Evolutionary conservation across 2,888 invertebrate genomes (phyloP).

Genomic region (Cataglyphis albicans): DNA sequence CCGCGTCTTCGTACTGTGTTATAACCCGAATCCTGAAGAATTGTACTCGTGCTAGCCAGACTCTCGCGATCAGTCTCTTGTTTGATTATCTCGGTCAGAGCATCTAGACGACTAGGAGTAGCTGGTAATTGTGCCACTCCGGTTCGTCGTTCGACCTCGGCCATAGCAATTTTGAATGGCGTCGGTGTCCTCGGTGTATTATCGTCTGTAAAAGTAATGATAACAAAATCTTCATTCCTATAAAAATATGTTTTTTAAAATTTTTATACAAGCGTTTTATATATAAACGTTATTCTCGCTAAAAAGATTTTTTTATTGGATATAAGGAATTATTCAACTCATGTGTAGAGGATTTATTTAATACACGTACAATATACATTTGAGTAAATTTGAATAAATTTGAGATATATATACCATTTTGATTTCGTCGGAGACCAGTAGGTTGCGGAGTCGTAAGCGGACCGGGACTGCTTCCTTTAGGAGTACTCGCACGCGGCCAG

Average conservation of each 20-base stretch:
- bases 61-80: conserved; percentile 91
- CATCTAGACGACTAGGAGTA: conserved; percentile 92
- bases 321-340: conserved; percentile 1
- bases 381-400: background rate
- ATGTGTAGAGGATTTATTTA: background rate
- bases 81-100: conserved; percentile 95
- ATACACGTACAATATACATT: background rate
- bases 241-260: background rate
- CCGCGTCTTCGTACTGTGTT: conserved; percentile 87
- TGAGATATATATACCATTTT: conserved; percentile 71
- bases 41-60: conserved; percentile 80
- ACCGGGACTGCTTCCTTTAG: conserved; percentile 83
- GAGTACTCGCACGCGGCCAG: conserved; percentile 85
- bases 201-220: conserved; percentile 73
- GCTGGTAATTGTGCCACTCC: conserved; percentile 89
- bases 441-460: conserved; percentile 85
- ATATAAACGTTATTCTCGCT: background rate
- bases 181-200: conserved; percentile 93
- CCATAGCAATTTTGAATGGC: conserved; percentile 97
- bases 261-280: background rate
- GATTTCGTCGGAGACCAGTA: conserved; percentile 80
- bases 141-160: conserved; percentile 93
- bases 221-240: background rate
- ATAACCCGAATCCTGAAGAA: conserved; percentile 88
- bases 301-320: background rate